phyloP scores from a whole-genome alignment of 2,113 vertebrate genomes.

The Indri indri region DNA sequence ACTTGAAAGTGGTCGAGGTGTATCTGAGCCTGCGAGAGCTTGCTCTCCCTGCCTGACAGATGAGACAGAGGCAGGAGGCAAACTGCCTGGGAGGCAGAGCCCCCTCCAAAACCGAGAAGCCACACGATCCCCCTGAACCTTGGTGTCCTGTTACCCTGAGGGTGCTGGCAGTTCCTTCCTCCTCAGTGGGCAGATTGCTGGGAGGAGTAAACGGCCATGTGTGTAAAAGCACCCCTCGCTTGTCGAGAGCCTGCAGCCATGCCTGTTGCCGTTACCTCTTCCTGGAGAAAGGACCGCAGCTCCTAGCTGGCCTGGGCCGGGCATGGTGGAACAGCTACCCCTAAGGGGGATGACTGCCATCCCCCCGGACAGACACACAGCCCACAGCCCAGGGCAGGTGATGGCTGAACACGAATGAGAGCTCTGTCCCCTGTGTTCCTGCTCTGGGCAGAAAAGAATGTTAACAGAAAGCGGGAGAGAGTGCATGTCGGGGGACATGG shows the following conservation, averaged over 20 bases:
- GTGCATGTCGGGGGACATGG: accelerated
- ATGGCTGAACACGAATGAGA: background rate
- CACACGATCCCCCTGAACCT: accelerated
- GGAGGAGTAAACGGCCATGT: accelerated
- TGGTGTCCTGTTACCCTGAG: background rate
- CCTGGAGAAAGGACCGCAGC: background rate
- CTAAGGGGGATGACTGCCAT: background rate
- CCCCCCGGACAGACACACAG: background rate
- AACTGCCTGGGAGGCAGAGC: background rate
- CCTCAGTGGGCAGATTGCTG: background rate
- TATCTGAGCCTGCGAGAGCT: background rate
- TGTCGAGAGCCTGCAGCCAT: background rate
- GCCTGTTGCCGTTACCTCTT: background rate
- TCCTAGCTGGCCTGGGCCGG: accelerated
- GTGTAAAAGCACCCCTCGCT: accelerated
- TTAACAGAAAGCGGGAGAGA: background rate
- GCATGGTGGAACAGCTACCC: background rate
- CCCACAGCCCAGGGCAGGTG: background rate
- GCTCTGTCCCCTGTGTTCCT: background rate
- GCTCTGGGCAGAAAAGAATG: background rate
- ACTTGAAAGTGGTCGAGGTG: background rate
- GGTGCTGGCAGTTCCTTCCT: accelerated
- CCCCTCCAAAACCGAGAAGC: background rate
- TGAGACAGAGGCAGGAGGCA: background rate
- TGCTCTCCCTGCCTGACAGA: background rate